Percentiles rank a stretch among this genome's conserved stretches.
phyloP scores from a whole-genome alignment of 2,797 vertebrate genomes.

The Esox masquinongy region DNA sequence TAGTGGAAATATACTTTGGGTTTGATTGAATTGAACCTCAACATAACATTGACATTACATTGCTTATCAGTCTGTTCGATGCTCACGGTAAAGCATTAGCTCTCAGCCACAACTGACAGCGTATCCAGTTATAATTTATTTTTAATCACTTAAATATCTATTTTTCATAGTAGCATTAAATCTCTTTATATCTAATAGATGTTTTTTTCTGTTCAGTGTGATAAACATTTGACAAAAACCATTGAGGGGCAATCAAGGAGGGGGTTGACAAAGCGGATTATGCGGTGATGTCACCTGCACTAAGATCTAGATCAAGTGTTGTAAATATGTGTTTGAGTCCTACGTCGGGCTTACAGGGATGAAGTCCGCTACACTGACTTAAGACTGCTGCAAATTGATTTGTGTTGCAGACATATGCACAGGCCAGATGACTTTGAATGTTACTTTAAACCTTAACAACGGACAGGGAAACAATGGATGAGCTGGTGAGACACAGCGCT shows the following conservation, averaged over 20 bases:
- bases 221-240: conserved; percentile 1
- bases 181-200: not conserved
- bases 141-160: conserved; percentile 26
- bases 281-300: not conserved
- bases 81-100: no score
- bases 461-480: not conserved
- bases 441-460: conserved; percentile 22
- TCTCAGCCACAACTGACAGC: conserved; percentile 9
- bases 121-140: conserved; percentile 18
- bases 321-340: not conserved
- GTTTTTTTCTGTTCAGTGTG: conserved; percentile 6
- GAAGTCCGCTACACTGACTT: not conserved
- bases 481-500: not conserved
- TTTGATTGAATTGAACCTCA: no score
- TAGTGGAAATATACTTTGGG: no score
- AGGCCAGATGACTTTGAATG: conserved; percentile 32
- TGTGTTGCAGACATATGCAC: conserved; percentile 16
- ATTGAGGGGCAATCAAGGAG: not conserved
- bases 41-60: not conserved
- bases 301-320: not conserved
- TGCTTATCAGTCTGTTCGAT: not conserved
- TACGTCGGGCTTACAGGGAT: not conserved
- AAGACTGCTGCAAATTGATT: conserved; percentile 18
- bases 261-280: not conserved
- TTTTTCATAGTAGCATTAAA: conserved; percentile 6